Percentiles rank a stretch among this genome's conserved stretches.
Conservation (phyloP, 2,888 invertebrate genomes). For the Caenorhabditis sp. region DNA sequence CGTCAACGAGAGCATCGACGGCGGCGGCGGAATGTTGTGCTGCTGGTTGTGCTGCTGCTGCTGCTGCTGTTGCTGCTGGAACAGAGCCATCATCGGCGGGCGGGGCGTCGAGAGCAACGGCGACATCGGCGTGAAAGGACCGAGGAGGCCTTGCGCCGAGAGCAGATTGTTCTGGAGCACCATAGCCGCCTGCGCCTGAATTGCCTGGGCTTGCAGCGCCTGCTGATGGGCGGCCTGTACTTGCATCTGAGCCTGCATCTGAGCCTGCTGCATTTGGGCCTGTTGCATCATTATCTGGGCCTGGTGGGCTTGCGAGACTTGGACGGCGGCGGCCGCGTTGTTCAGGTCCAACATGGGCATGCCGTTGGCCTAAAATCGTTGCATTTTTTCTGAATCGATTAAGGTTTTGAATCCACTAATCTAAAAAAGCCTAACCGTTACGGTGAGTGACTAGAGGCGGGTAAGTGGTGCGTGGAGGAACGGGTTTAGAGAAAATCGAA, state of each 20-base stretch:
- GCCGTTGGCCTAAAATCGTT: slow-evolving; percentile 17
- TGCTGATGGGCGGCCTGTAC: slow-evolving; percentile 1
- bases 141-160: neutral
- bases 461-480: no score
- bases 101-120: neutral
- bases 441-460: neutral
- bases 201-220: slow-evolving; percentile 5
- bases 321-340: neutral
- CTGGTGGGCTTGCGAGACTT: slow-evolving; percentile 5
- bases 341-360: slow-evolving; percentile 17
- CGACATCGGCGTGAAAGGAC: slow-evolving; percentile 8
- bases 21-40: slow-evolving; percentile 17
- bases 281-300: slow-evolving; percentile 25
- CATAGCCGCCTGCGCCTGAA: slow-evolving; percentile 15
- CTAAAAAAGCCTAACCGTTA: no score
- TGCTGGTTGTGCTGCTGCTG: slow-evolving; percentile 12
- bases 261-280: slow-evolving; percentile 18
- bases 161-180: slow-evolving; percentile 12
- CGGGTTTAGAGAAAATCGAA: no score
- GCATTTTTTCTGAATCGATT: neutral
- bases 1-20: slow-evolving; percentile 21
- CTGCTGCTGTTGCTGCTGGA: slow-evolving; percentile 16
- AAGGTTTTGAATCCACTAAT: neutral
- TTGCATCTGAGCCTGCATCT: slow-evolving; percentile 1
- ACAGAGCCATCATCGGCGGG: slow-evolving; percentile 22